phyloP scores from a whole-genome alignment of 2,797 vertebrate genomes.

The Eleutherodactylus coqui region DNA sequence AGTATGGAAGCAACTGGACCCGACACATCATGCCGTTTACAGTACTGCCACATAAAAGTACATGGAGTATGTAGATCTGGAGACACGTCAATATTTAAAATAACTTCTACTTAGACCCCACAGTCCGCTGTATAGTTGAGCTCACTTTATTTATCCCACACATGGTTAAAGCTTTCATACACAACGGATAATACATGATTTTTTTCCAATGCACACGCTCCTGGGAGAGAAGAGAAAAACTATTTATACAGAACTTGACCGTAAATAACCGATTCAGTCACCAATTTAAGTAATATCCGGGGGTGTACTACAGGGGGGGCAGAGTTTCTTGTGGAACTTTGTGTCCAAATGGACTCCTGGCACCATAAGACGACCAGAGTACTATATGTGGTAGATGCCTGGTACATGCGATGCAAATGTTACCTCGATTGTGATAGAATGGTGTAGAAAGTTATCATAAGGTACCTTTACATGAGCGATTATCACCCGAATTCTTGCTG shows the following conservation, averaged over 20 bases:
- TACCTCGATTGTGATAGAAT: no score
- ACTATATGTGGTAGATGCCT: no score
- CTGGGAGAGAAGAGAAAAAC: background rate
- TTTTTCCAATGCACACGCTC: background rate
- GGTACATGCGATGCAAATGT: no score
- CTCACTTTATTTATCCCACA: no score
- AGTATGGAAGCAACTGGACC: background rate
- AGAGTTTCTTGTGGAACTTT: no score
- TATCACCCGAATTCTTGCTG: no score
- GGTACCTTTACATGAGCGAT: no score
- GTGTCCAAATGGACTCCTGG: no score
- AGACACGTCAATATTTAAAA: conserved; percentile 17
- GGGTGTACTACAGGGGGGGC: background rate
- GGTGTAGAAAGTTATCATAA: no score
- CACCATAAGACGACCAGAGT: no score
- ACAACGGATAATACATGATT: background rate
- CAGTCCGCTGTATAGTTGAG: background rate
- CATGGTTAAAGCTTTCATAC: background rate
- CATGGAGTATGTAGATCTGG: background rate
- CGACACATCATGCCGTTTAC: background rate
- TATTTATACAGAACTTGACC: background rate
- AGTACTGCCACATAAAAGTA: conserved; percentile 33
- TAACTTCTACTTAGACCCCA: background rate
- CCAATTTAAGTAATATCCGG: no score
- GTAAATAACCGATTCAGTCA: no score